phyloP scores from a whole-genome alignment of 2,888 invertebrate genomes.

The Pseudeuparius sepicola region DNA sequence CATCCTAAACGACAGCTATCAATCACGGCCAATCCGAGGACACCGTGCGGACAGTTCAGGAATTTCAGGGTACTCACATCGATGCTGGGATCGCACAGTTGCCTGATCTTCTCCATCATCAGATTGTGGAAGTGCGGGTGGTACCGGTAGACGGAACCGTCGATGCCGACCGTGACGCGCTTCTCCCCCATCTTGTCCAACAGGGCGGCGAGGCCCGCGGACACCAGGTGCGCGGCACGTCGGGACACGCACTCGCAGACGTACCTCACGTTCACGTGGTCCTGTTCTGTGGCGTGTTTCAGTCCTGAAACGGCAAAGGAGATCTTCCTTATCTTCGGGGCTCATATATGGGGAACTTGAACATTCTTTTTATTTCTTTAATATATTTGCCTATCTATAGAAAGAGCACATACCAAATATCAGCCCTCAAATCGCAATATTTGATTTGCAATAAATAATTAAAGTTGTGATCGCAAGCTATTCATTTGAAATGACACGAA shows the following conservation, averaged over 20 bases:
- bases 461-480: too few relatives aligned
- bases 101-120: conserved; percentile 27
- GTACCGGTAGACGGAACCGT: conserved; percentile 94
- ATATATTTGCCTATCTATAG: too few relatives aligned
- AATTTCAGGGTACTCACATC: conserved; percentile 20
- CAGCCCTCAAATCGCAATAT: too few relatives aligned
- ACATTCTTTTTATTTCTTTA: too few relatives aligned
- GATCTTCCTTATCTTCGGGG: not conserved
- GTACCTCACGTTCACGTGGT: conserved; percentile 86
- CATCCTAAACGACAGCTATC: too few relatives aligned
- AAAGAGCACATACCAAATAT: too few relatives aligned
- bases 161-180: conserved; percentile 87
- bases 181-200: conserved; percentile 86
- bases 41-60: too few relatives aligned
- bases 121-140: conserved; percentile 75
- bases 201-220: conserved; percentile 81
- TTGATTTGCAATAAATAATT: too few relatives aligned
- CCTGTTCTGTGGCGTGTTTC: conserved; percentile 75
- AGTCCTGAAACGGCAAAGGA: conserved; percentile 34
- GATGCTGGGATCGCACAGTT: conserved; percentile 25
- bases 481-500: too few relatives aligned
- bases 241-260: conserved; percentile 89
- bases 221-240: conserved; percentile 87
- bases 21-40: too few relatives aligned
- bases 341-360: too few relatives aligned